Base-by-base conservation (phyloP, 2,797 vertebrate species). In the Podarcis lilfordi region DNA sequence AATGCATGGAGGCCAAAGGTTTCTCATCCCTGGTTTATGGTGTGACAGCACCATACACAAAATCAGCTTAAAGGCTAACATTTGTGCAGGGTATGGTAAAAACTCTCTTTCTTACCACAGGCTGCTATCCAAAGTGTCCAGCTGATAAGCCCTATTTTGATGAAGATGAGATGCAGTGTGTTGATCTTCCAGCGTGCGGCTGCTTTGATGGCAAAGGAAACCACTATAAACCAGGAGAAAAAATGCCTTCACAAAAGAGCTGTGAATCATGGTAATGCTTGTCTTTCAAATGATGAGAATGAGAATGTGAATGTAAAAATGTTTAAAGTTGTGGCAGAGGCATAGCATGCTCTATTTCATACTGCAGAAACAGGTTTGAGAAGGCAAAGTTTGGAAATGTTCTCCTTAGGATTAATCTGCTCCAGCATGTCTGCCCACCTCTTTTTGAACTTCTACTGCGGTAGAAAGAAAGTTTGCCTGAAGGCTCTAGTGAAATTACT, bases 71-170 rank as follows among this genome's bases (percentile, higher is more conserved):
- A 32, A 88, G 74, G 89, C 3, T 27, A 29, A 61, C 40, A 81
- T 2, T 27, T 21, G 19, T 77, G 17, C 29, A 78, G 32, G 19
- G 32, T 55, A 35, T 2, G 59, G 80, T 29, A 40, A 86, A 90
- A 85, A 66, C 4, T 69, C 11, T 72, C 2, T 82, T 88, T 84
- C 86, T 82, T 79, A 61, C 90, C 87, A 0, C 92, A 99, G 98
- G 98, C 59, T 99, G 98, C 93, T 99, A 99, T 94, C 98, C 98
- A 86, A 94, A 97, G 10, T 99, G 98, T 92, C 98, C 98, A 29
- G 84, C 94, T 2, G 89, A 89, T 10, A 86, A 97, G 1, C 97
- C 98, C 19, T 98, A 97, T 95, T 98, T 99, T 89, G 97, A 99
- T 88, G 98, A 99, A 94, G 98, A 98, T 86, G 92, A 74, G 6